These are phyloP conservation scores for Panurus biarmicus DNA, from an alignment of 2,113 vertebrate species.

Conservation along the genomic window DNA sequence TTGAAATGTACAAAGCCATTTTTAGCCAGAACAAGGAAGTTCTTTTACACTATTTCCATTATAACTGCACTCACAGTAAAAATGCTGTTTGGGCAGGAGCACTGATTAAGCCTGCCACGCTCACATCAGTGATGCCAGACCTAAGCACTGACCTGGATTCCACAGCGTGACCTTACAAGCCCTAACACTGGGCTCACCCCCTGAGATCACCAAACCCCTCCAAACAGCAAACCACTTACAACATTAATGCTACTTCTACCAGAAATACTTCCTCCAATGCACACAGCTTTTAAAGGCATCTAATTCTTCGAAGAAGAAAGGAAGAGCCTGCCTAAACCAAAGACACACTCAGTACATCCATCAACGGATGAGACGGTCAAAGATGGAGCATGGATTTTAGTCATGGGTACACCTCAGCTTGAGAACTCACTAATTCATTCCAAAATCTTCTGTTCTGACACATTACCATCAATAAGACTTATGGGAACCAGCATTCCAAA, in stretches of 20 bases:
- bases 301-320: not conserved
- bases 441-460: not conserved
- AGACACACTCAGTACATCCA: not conserved
- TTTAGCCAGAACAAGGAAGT: not conserved
- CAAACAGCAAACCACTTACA: not conserved
- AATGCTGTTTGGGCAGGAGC: not conserved
- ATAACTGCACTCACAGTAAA: not conserved
- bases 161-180: not conserved
- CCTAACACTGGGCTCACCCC: too few species aligned
- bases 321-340: not conserved
- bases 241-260: not conserved
- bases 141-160: not conserved
- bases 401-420: not conserved
- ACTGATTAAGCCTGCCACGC: not conserved
- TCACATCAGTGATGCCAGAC: not conserved
- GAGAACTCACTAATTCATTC: not conserved
- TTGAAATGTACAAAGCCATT: not conserved
- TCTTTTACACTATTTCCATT: not conserved
- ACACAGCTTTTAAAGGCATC: not conserved
- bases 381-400: not conserved
- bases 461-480: not conserved
- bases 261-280: not conserved
- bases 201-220: not conserved
- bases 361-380: rapidly evolving
- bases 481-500: not conserved